Evolutionary conservation across 2,888 invertebrate species (phyloP).

Genomic region (Leptura quadrifasciata): DNA sequence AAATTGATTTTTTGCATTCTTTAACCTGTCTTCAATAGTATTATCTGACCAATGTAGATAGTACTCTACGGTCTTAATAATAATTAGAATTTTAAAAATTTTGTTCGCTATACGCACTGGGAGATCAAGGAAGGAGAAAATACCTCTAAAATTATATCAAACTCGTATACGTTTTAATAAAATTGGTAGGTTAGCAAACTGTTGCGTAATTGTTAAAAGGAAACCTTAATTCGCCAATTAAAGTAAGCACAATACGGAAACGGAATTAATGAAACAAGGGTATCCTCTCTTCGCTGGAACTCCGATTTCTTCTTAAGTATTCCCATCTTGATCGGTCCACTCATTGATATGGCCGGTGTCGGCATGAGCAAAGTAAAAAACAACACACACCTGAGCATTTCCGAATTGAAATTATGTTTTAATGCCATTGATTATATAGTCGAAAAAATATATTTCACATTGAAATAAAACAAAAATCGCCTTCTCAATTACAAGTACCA

Average conservation of each 20-base stretch:
- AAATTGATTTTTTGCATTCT: too few relatives aligned
- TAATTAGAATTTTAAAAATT: too few relatives aligned
- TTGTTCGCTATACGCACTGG: too few relatives aligned
- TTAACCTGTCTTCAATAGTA: too few relatives aligned
- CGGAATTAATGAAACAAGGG: slow-evolving; percentile 2
- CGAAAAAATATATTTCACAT: slow-evolving; percentile 39
- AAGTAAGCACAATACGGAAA: slow-evolving; percentile 8
- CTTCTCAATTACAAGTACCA: slow-evolving; percentile 44
- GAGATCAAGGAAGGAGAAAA: too few relatives aligned
- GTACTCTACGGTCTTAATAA: too few relatives aligned
- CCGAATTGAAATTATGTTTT: slow-evolving; percentile 41
- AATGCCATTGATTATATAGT: slow-evolving; percentile 39
- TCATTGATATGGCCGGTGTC: slow-evolving; percentile 18
- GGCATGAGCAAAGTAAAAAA: slow-evolving; percentile 35
- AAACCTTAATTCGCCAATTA: slow-evolving; percentile 7
- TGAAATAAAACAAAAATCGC: slow-evolving; percentile 43
- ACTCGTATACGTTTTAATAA: too few relatives aligned
- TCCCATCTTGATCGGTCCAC: slow-evolving; percentile 23
- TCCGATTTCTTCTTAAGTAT: slow-evolving; percentile 43
- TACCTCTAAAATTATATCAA: too few relatives aligned
- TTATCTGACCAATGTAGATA: too few relatives aligned
- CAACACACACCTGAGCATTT: slow-evolving; percentile 37
- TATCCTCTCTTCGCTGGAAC: slow-evolving; percentile 16
- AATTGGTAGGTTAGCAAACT: neutral
- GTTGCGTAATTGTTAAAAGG: neutral